A percentile compares a stretch with the other conserved stretches of the same genome.
Conservation (phyloP, 2,888 invertebrate genomes). For the Oligia latruncula region DNA sequence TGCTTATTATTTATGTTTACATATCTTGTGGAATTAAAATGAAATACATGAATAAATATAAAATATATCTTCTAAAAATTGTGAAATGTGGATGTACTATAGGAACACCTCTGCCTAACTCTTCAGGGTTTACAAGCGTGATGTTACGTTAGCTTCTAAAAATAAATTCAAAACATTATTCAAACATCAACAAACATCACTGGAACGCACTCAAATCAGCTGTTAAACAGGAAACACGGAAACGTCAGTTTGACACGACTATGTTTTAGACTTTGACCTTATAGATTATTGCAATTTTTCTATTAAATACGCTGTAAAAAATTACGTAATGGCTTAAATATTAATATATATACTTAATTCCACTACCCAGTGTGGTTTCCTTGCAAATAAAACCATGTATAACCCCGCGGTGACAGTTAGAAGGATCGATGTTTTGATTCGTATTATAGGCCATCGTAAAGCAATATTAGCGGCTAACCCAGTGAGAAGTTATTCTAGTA, state of each 20-base stretch:
- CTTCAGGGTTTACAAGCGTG: too few species aligned
- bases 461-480: conserved; percentile 80
- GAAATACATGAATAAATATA: too few species aligned
- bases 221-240: conserved; percentile 43
- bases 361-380: conserved; percentile 41
- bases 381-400: conserved; percentile 76
- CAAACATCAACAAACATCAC: neutral
- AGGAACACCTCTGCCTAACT: too few species aligned
- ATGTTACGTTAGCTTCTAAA: neutral
- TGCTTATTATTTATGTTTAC: too few species aligned
- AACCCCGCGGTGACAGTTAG: conserved; percentile 83
- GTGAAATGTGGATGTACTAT: too few species aligned
- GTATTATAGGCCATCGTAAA: conserved; percentile 85
- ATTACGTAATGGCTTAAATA: conserved; percentile 56
- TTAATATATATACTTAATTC: conserved; percentile 38
- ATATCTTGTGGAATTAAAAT: too few species aligned
- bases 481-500: conserved; percentile 85
- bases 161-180: neutral
- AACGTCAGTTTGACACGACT: conserved; percentile 54
- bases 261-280: conserved; percentile 84
- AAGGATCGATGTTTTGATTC: conserved; percentile 88
- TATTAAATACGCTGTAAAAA: conserved; percentile 56
- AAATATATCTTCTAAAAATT: too few species aligned
- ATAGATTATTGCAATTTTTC: conserved; percentile 72
- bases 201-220: conserved; percentile 58